These are phyloP conservation scores for Campylorhamphus procurvoides DNA, from an alignment of 2,113 vertebrate genomes.

Conservation along the genomic window DNA sequence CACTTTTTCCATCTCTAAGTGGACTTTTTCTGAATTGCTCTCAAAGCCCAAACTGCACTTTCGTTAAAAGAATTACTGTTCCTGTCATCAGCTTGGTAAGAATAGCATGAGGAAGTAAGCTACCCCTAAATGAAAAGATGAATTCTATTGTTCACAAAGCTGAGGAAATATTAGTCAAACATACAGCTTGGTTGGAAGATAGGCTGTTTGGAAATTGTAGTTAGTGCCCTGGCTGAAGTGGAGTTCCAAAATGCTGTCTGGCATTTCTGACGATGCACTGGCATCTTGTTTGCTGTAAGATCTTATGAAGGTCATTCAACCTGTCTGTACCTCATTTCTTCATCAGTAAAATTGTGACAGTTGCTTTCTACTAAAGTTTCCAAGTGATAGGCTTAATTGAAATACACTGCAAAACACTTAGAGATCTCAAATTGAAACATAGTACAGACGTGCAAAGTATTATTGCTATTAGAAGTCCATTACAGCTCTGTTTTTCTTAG, in stretches of 20 bases:
- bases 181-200: not conserved
- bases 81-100: not conserved
- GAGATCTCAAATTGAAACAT: not conserved
- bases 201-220: not conserved
- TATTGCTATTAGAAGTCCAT: conserved; percentile 9
- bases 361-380: not conserved
- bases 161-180: not conserved
- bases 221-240: not conserved
- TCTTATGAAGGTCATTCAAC: not conserved
- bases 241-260: not conserved
- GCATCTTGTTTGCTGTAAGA: not conserved
- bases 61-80: not conserved
- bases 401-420: not conserved
- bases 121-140: not conserved
- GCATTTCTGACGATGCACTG: not conserved
- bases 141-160: not conserved
- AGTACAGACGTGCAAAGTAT: not conserved
- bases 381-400: not conserved
- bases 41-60: not conserved
- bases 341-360: not conserved
- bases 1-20: not conserved
- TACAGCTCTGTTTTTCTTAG: conserved; percentile 21
- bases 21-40: not conserved
- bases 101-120: not conserved
- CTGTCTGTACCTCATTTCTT: not conserved